phyloP scores from a whole-genome alignment of 2,888 invertebrate genomes.

The Cybosia mesomella region DNA sequence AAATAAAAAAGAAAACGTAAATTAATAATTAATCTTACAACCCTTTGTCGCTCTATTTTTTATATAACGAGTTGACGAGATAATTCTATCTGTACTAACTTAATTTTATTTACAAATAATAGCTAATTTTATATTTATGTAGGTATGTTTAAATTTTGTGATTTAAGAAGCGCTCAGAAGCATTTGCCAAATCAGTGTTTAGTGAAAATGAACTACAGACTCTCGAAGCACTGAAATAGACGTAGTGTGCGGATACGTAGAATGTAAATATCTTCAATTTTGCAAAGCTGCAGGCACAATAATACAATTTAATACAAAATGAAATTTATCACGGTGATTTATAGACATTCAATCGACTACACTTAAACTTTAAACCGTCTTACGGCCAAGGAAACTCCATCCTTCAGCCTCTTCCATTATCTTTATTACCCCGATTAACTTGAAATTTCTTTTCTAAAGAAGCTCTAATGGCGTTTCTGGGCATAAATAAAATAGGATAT shows the following conservation, averaged over 20 bases:
- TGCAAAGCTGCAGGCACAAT: slow-evolving; percentile 12
- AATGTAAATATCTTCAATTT: neutral
- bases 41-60: slow-evolving; percentile 20
- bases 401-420: neutral
- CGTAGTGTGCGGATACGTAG: neutral
- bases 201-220: neutral
- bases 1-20: slow-evolving; percentile 4
- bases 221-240: neutral
- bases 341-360: neutral
- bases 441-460: slow-evolving; percentile 15
- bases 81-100: neutral
- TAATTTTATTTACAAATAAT: neutral
- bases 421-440: neutral
- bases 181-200: neutral
- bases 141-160: slow-evolving; percentile 7
- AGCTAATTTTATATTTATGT: slow-evolving; percentile 17
- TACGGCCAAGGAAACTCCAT: slow-evolving; percentile 8
- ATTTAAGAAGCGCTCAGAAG: neutral
- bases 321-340: neutral
- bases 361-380: neutral
- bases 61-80: neutral
- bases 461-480: slow-evolving; percentile 13
- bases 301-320: neutral
- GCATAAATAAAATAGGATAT: slow-evolving; percentile 26
- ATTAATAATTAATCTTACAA: slow-evolving; percentile 5